These are phyloP conservation scores for Steinernema feltiae DNA, from an alignment of 1,140 invertebrate species.

Conservation along the genomic window DNA sequence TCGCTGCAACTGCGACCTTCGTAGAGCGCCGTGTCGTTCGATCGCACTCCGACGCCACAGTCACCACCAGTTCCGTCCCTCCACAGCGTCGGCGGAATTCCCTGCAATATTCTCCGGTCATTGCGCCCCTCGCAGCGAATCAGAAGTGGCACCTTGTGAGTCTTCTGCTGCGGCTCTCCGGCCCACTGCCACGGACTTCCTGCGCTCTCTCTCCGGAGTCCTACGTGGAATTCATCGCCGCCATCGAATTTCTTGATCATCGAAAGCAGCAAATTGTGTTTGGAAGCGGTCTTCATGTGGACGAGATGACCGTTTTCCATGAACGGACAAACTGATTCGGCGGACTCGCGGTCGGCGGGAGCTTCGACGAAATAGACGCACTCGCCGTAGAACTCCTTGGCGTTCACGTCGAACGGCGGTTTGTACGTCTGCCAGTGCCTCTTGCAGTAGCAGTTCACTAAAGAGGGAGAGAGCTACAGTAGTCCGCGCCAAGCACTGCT, in stretches of 20 bases:
- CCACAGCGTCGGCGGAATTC: background rate
- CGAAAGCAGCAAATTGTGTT: background rate
- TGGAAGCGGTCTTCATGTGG: background rate
- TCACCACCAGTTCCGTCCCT: background rate
- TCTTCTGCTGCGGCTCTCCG: background rate
- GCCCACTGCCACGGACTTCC: background rate
- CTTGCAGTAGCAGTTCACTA: background rate
- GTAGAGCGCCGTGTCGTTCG: background rate
- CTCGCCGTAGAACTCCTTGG: background rate
- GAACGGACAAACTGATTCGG: background rate
- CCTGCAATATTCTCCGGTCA: background rate
- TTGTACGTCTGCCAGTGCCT: background rate
- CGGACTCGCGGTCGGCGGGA: background rate
- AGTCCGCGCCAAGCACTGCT: background rate
- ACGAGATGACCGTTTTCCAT: background rate
- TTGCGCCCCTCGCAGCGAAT: too few relatives aligned
- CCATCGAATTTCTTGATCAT: background rate
- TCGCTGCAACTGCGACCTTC: background rate
- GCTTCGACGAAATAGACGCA: background rate
- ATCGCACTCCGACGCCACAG: background rate
- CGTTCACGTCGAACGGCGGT: background rate
- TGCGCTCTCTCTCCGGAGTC: background rate
- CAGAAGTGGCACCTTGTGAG: too few relatives aligned
- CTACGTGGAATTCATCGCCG: background rate
- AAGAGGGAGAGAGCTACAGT: too few relatives aligned